Conservation (phyloP, 2,888 invertebrate species). For the Calliopum simillimum region DNA sequence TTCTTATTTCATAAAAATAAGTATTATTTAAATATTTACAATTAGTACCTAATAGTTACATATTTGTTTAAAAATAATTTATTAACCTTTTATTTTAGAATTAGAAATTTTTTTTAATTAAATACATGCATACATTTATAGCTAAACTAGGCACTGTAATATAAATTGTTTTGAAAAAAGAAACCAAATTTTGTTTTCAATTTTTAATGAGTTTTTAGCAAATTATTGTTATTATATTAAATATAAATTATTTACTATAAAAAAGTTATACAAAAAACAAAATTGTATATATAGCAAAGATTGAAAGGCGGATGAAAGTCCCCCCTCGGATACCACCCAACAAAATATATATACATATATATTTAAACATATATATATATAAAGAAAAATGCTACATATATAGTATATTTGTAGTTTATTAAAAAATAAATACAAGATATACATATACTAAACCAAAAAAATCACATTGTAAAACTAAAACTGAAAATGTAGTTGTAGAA, state of each 20-base stretch:
- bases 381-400: constrained; percentile 31
- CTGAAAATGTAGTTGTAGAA: constrained; percentile 45
- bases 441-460: constrained; percentile 35
- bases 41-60: no score
- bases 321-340: constrained; percentile 57
- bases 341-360: constrained; percentile 37
- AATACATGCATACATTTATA: not conserved
- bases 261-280: constrained; percentile 18
- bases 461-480: constrained; percentile 35
- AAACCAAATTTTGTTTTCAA: constrained; percentile 16
- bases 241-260: constrained; percentile 13
- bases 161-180: no score
- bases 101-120: constrained; percentile 15
- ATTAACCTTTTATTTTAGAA: not conserved
- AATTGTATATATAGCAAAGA: constrained; percentile 55
- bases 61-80: no score
- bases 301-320: constrained; percentile 66
- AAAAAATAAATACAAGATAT: constrained; percentile 33
- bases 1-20: no score
- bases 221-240: constrained; percentile 11
- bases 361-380: constrained; percentile 25
- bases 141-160: not conserved
- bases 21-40: no score
- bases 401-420: constrained; percentile 36
- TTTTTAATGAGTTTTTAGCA: not conserved